Percentiles rank a stretch among this genome's conserved stretches.
Conservation (phyloP, 2,888 invertebrate genomes). For the Dasysyrphus tricinctus region DNA sequence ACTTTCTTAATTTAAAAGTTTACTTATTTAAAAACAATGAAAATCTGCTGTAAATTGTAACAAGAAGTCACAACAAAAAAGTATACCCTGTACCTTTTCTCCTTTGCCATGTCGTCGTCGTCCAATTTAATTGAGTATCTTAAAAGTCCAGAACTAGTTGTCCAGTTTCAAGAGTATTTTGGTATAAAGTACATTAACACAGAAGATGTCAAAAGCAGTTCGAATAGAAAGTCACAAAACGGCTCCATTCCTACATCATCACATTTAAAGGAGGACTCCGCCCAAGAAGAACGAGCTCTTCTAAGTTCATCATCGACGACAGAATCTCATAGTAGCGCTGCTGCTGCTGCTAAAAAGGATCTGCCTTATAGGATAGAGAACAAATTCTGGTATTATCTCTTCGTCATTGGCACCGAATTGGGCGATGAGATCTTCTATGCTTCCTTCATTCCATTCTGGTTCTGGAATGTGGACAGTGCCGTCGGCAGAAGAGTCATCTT, state of each 20-base stretch:
- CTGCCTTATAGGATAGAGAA: slow-evolving; percentile 85
- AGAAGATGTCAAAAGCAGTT: not conserved
- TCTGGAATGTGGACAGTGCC: slow-evolving; percentile 96
- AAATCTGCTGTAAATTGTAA: slow-evolving; percentile 31
- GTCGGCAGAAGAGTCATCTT: slow-evolving; percentile 92
- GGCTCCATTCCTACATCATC: slow-evolving; percentile 84
- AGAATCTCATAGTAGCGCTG: slow-evolving; percentile 74
- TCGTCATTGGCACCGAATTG: slow-evolving; percentile 92
- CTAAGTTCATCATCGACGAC: slow-evolving; percentile 82
- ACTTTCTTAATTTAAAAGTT: slow-evolving; percentile 3
- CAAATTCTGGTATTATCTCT: slow-evolving; percentile 93
- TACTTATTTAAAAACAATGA: slow-evolving; percentile 34
- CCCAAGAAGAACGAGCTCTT: not conserved
- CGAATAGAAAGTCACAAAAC: slow-evolving; percentile 36
- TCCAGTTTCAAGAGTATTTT: slow-evolving; percentile 91
- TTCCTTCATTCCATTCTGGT: slow-evolving; percentile 96
- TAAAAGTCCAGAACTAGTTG: slow-evolving; percentile 90
- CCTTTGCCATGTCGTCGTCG: slow-evolving; percentile 36
- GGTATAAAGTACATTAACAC: slow-evolving; percentile 86
- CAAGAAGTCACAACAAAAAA: not conserved
- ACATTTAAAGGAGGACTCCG: slow-evolving; percentile 81
- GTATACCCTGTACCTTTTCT: not conserved
- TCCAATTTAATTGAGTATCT: slow-evolving; percentile 86
- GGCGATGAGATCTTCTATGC: slow-evolving; percentile 97
- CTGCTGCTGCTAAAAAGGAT: slow-evolving; percentile 45